Percentiles rank a stretch among this genome's conserved stretches.
These are phyloP conservation scores for Montipora sp. DNA, from an alignment of 64 coral and sea anemone species.

Conservation along the genomic window DNA sequence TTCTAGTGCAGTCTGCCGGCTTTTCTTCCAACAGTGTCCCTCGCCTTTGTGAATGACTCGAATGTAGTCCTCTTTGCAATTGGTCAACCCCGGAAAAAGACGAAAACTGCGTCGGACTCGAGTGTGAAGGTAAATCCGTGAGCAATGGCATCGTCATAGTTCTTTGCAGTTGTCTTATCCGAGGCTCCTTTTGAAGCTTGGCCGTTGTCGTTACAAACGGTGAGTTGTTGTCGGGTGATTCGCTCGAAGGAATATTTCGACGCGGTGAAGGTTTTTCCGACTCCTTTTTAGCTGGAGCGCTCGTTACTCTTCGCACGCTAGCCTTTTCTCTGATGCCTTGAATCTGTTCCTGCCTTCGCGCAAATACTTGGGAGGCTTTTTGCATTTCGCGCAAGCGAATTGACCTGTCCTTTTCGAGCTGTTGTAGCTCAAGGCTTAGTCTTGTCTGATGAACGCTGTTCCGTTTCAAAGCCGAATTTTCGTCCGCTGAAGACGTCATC, in stretches of 20 bases:
- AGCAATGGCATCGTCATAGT: background rate
- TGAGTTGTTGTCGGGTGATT: background rate
- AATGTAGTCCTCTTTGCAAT: background rate
- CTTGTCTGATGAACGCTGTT: conserved; percentile 87
- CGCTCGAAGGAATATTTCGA: background rate
- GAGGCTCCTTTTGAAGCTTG: background rate
- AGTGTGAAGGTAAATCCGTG: background rate
- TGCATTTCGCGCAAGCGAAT: conserved; percentile 78
- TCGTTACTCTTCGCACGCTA: conserved; percentile 23
- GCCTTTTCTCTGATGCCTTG: conserved; percentile 10
- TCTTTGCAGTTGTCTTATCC: background rate
- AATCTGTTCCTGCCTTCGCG: conserved; percentile 63
- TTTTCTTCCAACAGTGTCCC: background rate
- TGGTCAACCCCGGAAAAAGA: background rate
- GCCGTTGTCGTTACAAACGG: background rate
- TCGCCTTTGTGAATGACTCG: background rate
- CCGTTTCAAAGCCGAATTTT: conserved; percentile 80
- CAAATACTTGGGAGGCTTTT: conserved; percentile 83
- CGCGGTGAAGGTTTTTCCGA: background rate
- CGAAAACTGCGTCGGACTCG: background rate
- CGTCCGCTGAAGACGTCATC: conserved; percentile 73
- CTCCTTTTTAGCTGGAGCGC: conserved; percentile 5
- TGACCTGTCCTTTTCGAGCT: conserved; percentile 79
- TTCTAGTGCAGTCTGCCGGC: background rate
- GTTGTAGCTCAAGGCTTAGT: conserved; percentile 72